Base-by-base conservation (phyloP, 2,888 invertebrate genomes). In the Elaeidobius kamerunicus region DNA sequence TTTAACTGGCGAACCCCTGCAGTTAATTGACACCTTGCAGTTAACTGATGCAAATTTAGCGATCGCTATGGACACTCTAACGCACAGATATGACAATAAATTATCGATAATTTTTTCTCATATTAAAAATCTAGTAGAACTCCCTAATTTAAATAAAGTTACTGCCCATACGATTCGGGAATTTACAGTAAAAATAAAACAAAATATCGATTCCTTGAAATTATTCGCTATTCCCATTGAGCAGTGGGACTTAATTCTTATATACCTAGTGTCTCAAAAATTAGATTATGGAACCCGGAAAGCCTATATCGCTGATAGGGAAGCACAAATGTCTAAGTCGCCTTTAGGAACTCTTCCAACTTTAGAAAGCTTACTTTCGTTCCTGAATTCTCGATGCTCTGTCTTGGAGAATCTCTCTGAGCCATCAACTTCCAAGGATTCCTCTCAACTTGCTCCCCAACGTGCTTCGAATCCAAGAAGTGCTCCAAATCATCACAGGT, bases 1-100 rank as follows among this genome's bases (percentile, higher is more conserved):
- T 23, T 20, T 40, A 12, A 23, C 2, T 7, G 40, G 14, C 14
- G 40, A 40, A 12, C 40, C 40, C 6, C n/a, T 40, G 16, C 27
- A 40, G 4, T 27, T 27, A 9, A 16, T 41, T 41, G 41, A 41
- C 14, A 27, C 41, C 2, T 28, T 41, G 27, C 23, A 23, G 7
- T 41, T 41, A 27, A 14, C 27, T n/a, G 12, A 27, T 9, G 14
- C 7, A 20, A 41, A 41, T 14, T 41, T 41, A 4, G n/a, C n/a
- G 2, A 41, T 14, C 12, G 27, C 27, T 3, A 28, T 41, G 14
- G 17, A 27, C 12, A 27, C 28, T 27, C 17, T 27, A n/a, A 23
- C 3, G 11, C 27, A 27, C 12, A 23, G 27, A 27, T 41, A 41
- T 41, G 9, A 20, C 15, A 41, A 27, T 41, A 19, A 23, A 27